Evolutionary conservation across 2,113 vertebrate genomes (phyloP).

Genomic region (Sylvilagus bachmani): DNA sequence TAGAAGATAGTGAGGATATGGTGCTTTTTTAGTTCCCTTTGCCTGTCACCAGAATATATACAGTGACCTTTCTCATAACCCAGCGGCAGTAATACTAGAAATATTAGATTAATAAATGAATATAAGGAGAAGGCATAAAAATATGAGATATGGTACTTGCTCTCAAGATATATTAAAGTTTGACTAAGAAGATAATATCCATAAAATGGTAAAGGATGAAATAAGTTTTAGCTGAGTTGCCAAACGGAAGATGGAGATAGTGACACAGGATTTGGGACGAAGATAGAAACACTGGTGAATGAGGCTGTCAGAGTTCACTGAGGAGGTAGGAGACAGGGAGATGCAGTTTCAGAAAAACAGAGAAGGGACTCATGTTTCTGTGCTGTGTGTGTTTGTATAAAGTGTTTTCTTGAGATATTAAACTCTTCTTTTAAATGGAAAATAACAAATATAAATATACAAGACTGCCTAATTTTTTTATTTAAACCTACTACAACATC

Average conservation of each 20-base stretch:
- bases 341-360: background rate
- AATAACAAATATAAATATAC: background rate
- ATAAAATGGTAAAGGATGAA: constrained; percentile 41
- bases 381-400: background rate
- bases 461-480: background rate
- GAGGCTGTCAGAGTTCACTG: background rate
- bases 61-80: constrained; percentile 34
- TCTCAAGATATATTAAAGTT: constrained; percentile 57
- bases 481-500: background rate
- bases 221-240: constrained; percentile 29
- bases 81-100: constrained; percentile 37
- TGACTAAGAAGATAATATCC: constrained; percentile 20
- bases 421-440: background rate
- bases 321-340: background rate
- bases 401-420: background rate
- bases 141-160: background rate
- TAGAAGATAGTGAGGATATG: background rate
- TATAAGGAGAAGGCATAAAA: constrained; percentile 33
- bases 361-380: background rate
- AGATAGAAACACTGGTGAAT: background rate
- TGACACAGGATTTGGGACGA: background rate
- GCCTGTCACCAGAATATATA: constrained; percentile 23
- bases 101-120: constrained; percentile 51
- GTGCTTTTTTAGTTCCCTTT: background rate
- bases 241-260: background rate